Evolutionary conservation across 1,140 invertebrate genomes (phyloP).

Genomic region (Dryas iulia): DNA sequence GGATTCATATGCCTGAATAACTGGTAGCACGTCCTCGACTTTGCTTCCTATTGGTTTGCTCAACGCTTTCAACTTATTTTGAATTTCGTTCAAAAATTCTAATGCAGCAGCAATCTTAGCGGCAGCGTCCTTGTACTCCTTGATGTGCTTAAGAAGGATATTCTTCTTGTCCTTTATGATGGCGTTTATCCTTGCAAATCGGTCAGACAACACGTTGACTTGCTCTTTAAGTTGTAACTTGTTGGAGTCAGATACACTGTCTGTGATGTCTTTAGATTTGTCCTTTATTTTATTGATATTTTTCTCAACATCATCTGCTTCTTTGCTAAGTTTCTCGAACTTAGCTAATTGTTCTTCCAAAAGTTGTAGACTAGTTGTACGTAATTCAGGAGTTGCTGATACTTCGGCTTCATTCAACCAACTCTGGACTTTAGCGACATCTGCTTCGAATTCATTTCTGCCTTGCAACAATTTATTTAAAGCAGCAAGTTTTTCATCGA

Average conservation of each 20-base stretch:
- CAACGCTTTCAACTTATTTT: slow-evolving; percentile 90
- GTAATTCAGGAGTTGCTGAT: slow-evolving; percentile 88
- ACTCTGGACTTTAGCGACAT: slow-evolving; percentile 89
- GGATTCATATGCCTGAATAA: slow-evolving; percentile 88
- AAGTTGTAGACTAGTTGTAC: slow-evolving; percentile 88
- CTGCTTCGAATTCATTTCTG: slow-evolving; percentile 89
- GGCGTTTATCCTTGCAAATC: slow-evolving; percentile 86
- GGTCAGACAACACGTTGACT: slow-evolving; percentile 88
- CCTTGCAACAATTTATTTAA: slow-evolving; percentile 87
- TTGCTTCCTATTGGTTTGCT: slow-evolving; percentile 92
- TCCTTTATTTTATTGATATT: slow-evolving; percentile 88
- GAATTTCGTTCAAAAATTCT: slow-evolving; percentile 89
- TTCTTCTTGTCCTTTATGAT: slow-evolving; percentile 88
- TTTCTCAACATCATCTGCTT: slow-evolving; percentile 85
- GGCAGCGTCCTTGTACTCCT: slow-evolving; percentile 89
- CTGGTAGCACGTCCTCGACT: slow-evolving; percentile 90
- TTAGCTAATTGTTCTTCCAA: slow-evolving; percentile 92
- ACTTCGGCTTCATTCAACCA: slow-evolving; percentile 95
- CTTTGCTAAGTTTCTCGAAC: slow-evolving; percentile 89
- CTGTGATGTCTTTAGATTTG: slow-evolving; percentile 89
- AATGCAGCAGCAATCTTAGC: slow-evolving; percentile 88
- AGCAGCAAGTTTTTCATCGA: slow-evolving; percentile 86
- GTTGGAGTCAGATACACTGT: slow-evolving; percentile 91
- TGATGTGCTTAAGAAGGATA: slow-evolving; percentile 86
- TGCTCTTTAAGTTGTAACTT: slow-evolving; percentile 90